Base-by-base conservation (phyloP, 2,797 vertebrate species). In the Lepus townsendii region DNA sequence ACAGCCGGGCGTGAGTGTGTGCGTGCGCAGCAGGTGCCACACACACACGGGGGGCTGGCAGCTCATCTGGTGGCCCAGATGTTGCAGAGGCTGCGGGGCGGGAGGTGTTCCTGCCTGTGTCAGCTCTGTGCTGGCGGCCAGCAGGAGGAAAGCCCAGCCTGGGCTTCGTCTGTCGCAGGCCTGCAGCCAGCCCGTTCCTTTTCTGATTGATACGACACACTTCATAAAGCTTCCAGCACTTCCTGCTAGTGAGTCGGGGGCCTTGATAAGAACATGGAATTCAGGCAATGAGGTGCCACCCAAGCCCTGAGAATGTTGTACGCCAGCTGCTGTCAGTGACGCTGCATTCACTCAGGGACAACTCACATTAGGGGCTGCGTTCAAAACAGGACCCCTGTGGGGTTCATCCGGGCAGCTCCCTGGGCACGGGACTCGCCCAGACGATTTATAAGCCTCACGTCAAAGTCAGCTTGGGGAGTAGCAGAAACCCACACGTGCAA, bases 201-300 rank as follows among this genome's bases (percentile, higher is more conserved):
- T 75, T 84, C 88, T 97, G 98, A 98, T 96, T 97, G 98, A 98
- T 97, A 96, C 95, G 97, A 9, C 93, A 96, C 95, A 96, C 97
- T 98, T 98, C 96, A 90, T 91, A 97, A 96, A 97, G 83, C 96
- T 97, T 98, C 97, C 98, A 96, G 85, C 95, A 97, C 98, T 98
- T 98, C 97, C 98, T 98, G 97, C 50, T 77, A 96, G 94, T 78
- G 19, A 97, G 92, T 83, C 93, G 94, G 97, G 83, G 97, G 96
- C 97, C 96, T 97, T 97, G 98, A 98, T 98, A 98, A 98, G 96
- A 98, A 98, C 96, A 89, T 96, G 96, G 97, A 97, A 97, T 98
- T 97, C 80, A 94, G 96, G 94, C 97, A 97, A 97, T 98, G 97
- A 98, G 98, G 93, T 97, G 97, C 97, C 98, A 93, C 96, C 92